Evolutionary conservation across 2,113 vertebrate genomes (phyloP).

Genomic region (Macquaria ambigua): DNA sequence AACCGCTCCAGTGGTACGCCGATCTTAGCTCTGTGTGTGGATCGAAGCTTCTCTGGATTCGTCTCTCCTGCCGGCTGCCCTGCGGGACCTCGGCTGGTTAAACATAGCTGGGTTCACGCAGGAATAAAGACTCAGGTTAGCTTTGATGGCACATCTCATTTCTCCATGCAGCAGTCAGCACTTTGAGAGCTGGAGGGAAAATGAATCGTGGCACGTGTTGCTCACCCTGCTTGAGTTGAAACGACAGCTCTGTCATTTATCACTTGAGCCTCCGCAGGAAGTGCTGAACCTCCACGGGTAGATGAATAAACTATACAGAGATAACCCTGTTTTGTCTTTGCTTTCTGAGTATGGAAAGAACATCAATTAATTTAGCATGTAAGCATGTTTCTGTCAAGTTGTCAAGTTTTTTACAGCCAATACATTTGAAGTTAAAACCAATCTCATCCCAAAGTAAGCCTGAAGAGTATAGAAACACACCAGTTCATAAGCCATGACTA

Average conservation of each 20-base stretch:
- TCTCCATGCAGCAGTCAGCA: slow-evolving; percentile 48
- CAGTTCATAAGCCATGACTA: background rate
- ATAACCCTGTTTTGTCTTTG: slow-evolving; percentile 30
- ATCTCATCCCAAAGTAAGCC: background rate
- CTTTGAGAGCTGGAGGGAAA: slow-evolving; percentile 47
- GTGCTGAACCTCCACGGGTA: slow-evolving; percentile 8
- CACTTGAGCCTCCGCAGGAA: slow-evolving; percentile 31
- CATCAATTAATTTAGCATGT: slow-evolving; percentile 14
- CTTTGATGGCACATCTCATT: slow-evolving; percentile 71
- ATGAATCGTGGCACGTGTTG: slow-evolving; percentile 52
- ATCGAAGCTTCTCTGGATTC: slow-evolving; percentile 56
- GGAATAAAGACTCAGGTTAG: slow-evolving; percentile 62
- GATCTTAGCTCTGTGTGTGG: slow-evolving; percentile 29
- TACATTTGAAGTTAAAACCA: background rate
- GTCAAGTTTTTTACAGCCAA: background rate
- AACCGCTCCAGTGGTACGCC: slow-evolving; percentile 35
- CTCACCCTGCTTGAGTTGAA: slow-evolving; percentile 48
- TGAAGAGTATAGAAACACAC: too few species aligned
- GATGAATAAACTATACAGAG: slow-evolving; percentile 26
- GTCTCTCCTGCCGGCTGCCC: slow-evolving; percentile 34
- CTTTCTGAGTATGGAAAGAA: background rate
- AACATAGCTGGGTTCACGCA: slow-evolving; percentile 48
- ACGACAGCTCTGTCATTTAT: slow-evolving; percentile 64
- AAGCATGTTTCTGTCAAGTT: too few species aligned
- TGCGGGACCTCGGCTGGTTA: slow-evolving; percentile 40